These are phyloP conservation scores for Hypsopygia costalis DNA, from an alignment of 2,888 invertebrate genomes.

Conservation along the genomic window DNA sequence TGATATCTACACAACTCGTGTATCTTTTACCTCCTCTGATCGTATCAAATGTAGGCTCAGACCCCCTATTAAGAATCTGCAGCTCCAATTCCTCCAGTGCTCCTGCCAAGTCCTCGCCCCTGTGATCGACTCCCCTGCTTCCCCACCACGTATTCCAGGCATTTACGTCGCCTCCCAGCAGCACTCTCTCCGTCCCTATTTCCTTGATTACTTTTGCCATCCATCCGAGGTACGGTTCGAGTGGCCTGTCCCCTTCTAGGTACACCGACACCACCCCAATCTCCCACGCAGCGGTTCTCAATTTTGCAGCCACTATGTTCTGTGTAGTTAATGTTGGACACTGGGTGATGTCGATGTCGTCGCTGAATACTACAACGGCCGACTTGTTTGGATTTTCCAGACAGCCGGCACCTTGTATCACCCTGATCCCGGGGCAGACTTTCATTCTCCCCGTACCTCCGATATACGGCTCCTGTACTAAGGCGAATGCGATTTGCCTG, in stretches of 20 bases:
- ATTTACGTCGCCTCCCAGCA: slow-evolving; percentile 14
- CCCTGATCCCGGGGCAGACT: neutral
- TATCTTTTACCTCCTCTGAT: slow-evolving; percentile 13
- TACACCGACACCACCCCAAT: slow-evolving; percentile 4
- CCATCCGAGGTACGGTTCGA: slow-evolving; percentile 7
- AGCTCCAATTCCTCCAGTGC: slow-evolving; percentile 13
- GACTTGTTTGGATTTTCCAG: slow-evolving; percentile 9
- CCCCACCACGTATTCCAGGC: slow-evolving; percentile 16
- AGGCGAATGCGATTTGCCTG: neutral
- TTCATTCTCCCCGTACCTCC: neutral
- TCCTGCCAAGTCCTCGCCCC: slow-evolving; percentile 13
- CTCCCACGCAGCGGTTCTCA: neutral
- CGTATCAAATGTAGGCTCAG: slow-evolving; percentile 24
- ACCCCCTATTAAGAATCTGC: slow-evolving; percentile 24
- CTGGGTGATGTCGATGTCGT: slow-evolving; percentile 1
- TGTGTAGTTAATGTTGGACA: neutral
- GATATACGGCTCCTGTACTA: slow-evolving; percentile 12
- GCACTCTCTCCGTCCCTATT: slow-evolving; percentile 1
- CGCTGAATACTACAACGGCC: slow-evolving; percentile 7
- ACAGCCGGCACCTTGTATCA: neutral
- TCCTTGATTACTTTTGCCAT: neutral
- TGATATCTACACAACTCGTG: slow-evolving; percentile 22
- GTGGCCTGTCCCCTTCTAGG: neutral
- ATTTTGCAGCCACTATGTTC: neutral
- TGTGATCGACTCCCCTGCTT: slow-evolving; percentile 1